Percentiles rank a stretch among this genome's conserved stretches.
Conservation (phyloP, 2,113 vertebrate species). For the Paraplagusia blochii region DNA sequence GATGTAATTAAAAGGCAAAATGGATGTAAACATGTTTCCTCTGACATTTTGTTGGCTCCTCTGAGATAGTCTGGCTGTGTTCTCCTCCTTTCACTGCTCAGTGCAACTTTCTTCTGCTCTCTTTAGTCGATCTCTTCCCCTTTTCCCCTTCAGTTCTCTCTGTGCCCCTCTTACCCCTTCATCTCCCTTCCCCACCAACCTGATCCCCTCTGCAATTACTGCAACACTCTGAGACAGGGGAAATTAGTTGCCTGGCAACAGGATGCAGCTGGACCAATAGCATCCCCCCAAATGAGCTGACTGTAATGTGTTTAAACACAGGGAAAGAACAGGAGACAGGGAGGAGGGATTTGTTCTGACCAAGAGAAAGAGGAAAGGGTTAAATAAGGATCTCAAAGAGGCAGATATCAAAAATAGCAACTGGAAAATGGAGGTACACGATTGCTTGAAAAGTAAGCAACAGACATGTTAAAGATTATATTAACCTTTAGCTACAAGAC, state of each 20-base stretch:
- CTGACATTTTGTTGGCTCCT: slow-evolving; percentile 34
- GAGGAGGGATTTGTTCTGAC: slow-evolving; percentile 38
- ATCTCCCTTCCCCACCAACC: slow-evolving; percentile 32
- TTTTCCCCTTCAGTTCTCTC: slow-evolving; percentile 28
- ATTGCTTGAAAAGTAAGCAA: background rate
- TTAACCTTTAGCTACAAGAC: background rate
- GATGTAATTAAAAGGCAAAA: slow-evolving; percentile 34
- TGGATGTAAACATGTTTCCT: slow-evolving; percentile 23
- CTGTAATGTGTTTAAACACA: slow-evolving; percentile 77
- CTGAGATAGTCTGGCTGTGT: slow-evolving; percentile 24
- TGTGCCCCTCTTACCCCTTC: slow-evolving; percentile 38
- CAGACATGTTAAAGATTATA: too few species aligned
- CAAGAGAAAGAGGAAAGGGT: slow-evolving; percentile 43
- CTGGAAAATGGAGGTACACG: background rate
- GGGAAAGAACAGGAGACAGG: slow-evolving; percentile 56
- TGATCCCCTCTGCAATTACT: slow-evolving; percentile 72
- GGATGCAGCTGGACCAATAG: slow-evolving; percentile 77
- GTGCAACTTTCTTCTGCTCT: slow-evolving; percentile 13
- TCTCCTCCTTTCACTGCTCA: slow-evolving; percentile 17
- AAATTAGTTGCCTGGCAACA: slow-evolving; percentile 81
- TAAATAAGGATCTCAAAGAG: slow-evolving; percentile 50
- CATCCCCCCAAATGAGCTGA: slow-evolving; percentile 74
- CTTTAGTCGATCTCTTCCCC: too few species aligned
- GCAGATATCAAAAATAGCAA: slow-evolving; percentile 17
- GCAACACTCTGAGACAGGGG: slow-evolving; percentile 73